phyloP scores from a whole-genome alignment of 2,797 vertebrate species.

The Argya squamiceps region DNA sequence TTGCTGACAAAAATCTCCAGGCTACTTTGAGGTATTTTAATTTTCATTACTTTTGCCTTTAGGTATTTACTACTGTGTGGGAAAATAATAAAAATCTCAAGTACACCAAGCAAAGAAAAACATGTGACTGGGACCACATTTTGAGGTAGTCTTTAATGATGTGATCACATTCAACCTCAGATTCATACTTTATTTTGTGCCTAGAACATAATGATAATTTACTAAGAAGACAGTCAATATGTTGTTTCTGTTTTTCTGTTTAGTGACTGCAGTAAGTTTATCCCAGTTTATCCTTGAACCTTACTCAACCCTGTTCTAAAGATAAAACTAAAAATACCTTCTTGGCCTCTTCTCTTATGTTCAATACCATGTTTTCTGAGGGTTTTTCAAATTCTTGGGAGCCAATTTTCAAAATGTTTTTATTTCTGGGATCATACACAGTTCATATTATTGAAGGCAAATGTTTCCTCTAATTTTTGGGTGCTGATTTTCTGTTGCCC shows the following conservation, averaged over 20 bases:
- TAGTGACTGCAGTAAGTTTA: not conserved
- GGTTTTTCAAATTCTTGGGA: not conserved
- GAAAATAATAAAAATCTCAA: not conserved
- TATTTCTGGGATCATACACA: not conserved
- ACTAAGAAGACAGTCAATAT: not conserved
- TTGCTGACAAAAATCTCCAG: not conserved
- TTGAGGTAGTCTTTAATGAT: not conserved
- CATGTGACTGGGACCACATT: not conserved
- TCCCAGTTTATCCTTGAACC: slow-evolving; percentile 4
- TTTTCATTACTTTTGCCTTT: not conserved
- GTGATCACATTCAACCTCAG: not conserved
- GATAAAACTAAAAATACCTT: not conserved
- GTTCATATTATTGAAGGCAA: not conserved
- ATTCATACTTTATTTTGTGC: not conserved
- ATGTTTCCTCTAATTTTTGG: not conserved
- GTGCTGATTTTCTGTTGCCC: not conserved
- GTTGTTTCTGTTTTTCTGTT: not conserved
- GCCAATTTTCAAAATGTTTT: not conserved
- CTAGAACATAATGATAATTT: not conserved
- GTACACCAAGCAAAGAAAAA: not conserved
- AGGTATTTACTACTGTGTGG: not conserved
- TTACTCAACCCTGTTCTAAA: not conserved
- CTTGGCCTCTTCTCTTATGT: not conserved
- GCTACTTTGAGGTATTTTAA: not conserved
- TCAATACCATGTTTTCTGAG: not conserved